Conservation (phyloP, 2,797 vertebrate species). For the Taeniopygia guttata region DNA sequence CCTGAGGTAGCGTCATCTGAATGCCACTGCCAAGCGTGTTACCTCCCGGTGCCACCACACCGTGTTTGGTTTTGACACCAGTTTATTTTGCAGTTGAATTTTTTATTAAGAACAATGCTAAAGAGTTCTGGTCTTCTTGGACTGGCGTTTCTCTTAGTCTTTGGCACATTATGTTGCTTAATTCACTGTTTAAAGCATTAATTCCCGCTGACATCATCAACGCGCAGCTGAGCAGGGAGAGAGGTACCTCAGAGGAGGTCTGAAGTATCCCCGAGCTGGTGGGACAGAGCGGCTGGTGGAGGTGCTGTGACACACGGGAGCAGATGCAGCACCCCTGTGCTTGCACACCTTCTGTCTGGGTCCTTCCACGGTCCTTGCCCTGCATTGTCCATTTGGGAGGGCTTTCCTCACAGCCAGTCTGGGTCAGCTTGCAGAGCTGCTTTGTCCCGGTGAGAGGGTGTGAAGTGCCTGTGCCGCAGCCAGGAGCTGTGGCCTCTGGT, state of each 20-base stretch:
- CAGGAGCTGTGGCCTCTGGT: not conserved
- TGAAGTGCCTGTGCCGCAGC: not conserved
- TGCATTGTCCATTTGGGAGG: fast-evolving
- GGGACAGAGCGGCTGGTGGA: not conserved
- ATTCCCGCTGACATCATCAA: not conserved
- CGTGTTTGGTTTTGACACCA: not conserved
- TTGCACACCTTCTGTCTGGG: no score
- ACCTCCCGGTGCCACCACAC: not conserved
- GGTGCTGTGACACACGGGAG: not conserved
- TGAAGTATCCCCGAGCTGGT: not conserved
- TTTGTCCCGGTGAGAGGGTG: not conserved
- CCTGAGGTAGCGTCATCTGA: not conserved
- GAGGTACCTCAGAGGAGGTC: not conserved
- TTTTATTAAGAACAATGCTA: not conserved
- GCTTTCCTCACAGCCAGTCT: not conserved
- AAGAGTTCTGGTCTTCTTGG: not conserved
- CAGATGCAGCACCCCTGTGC: not conserved
- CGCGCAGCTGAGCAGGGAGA: not conserved
- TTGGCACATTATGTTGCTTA: not conserved
- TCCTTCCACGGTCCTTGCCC: not conserved
- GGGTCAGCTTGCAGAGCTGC: not conserved
- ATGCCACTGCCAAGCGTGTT: not conserved
- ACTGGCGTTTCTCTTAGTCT: not conserved
- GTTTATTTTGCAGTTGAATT: not conserved
- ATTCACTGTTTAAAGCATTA: not conserved